Evolutionary conservation across 2,113 vertebrate genomes (phyloP).

Genomic region (Antigone vipio): DNA sequence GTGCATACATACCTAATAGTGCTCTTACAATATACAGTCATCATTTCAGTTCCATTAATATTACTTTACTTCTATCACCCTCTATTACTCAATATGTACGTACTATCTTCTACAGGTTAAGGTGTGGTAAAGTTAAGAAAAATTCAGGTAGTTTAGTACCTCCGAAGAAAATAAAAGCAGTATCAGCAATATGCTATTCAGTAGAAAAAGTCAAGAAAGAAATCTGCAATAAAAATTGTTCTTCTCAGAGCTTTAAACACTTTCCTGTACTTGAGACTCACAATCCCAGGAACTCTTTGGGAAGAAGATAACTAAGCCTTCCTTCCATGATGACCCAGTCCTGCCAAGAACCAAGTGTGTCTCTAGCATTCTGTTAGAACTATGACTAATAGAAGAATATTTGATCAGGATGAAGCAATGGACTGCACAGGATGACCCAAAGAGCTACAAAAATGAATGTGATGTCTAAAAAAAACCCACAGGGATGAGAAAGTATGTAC

Average conservation of each 20-base stretch:
- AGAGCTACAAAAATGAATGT: not conserved
- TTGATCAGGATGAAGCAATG: not conserved
- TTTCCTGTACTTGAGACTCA: not conserved
- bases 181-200: not conserved
- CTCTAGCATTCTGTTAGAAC: not conserved
- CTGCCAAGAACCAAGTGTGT: not conserved
- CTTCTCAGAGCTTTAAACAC: not conserved
- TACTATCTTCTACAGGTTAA: not conserved
- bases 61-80: not conserved
- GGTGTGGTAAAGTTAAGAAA: not conserved
- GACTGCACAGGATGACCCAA: not conserved
- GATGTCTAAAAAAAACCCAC: not conserved
- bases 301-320: not conserved
- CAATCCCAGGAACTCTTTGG: not conserved
- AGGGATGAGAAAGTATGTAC: not conserved
- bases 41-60: not conserved
- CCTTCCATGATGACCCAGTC: not conserved
- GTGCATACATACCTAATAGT: fast-evolving
- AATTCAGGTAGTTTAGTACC: not conserved
- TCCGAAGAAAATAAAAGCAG: not conserved
- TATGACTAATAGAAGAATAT: not conserved
- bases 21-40: not conserved
- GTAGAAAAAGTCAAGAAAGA: not conserved
- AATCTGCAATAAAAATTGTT: not conserved
- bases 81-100: not conserved